phyloP scores from a whole-genome alignment of 2,797 vertebrate species.

The Poecilia wingei region DNA sequence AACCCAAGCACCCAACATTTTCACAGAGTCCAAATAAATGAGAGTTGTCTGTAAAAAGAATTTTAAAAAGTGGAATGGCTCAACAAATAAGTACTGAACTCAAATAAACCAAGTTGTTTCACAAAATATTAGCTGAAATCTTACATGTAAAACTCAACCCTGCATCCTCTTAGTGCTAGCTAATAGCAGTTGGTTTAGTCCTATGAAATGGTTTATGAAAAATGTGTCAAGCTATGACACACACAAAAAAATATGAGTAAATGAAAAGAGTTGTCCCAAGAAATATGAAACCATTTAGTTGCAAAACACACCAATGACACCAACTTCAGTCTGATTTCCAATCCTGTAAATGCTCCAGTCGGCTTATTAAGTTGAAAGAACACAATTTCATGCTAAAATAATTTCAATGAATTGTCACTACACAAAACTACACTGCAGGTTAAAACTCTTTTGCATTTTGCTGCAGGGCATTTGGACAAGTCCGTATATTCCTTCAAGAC shows the following conservation, averaged over 20 bases:
- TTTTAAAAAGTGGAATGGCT: neutral
- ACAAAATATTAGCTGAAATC: neutral
- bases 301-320: neutral
- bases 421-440: neutral
- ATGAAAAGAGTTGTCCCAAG: neutral
- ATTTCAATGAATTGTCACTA: neutral
- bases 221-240: neutral
- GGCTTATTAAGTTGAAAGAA: conserved; percentile 1
- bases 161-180: neutral
- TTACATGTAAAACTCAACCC: neutral
- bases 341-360: conserved; percentile 1
- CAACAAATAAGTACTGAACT: neutral
- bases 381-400: conserved; percentile 1
- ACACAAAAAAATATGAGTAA: neutral
- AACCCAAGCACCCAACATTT: neutral
- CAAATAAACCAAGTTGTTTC: neutral
- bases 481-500: neutral
- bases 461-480: neutral
- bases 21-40: neutral
- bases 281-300: neutral
- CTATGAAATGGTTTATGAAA: neutral
- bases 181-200: neutral
- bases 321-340: neutral
- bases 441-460: neutral
- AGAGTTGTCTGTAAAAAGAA: neutral